Percentiles rank a stretch among this genome's conserved stretches.
Evolutionary conservation across 2,797 vertebrate genomes (phyloP).

Genomic region (Allobates femoralis): DNA sequence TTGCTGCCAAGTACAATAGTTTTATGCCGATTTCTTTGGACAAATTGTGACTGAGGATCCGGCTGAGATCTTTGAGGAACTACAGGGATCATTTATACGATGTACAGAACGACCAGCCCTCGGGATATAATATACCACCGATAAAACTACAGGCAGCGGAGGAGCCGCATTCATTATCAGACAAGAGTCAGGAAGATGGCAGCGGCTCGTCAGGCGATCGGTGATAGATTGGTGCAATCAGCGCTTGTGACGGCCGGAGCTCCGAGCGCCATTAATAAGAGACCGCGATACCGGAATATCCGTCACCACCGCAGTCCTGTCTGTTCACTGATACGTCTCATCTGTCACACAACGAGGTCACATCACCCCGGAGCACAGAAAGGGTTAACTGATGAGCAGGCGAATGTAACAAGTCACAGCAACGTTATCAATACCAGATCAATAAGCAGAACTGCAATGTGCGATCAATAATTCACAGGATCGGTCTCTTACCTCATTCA

Average conservation of each 20-base stretch:
- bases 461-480: too few species aligned
- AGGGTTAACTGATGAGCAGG: neutral
- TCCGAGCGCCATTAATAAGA: slow-evolving; percentile 7
- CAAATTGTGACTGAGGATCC: neutral
- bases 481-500: too few species aligned
- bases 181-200: slow-evolving; percentile 47
- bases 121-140: slow-evolving; percentile 63
- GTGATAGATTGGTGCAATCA: neutral
- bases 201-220: slow-evolving; percentile 32
- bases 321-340: neutral
- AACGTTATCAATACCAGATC: too few species aligned
- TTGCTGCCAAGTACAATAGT: too few species aligned
- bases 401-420: too few species aligned
- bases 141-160: slow-evolving; percentile 58
- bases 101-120: neutral
- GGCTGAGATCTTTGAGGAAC: neutral
- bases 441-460: too few species aligned
- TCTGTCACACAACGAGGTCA: neutral
- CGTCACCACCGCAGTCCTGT: too few species aligned
- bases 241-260: neutral
- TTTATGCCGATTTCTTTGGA: neutral
- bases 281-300: slow-evolving; percentile 37
- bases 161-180: slow-evolving; percentile 62
- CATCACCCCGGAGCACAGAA: neutral
- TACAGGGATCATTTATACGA: neutral